phyloP scores from a whole-genome alignment of 2,797 vertebrate species.

The Syncerus caffer region DNA sequence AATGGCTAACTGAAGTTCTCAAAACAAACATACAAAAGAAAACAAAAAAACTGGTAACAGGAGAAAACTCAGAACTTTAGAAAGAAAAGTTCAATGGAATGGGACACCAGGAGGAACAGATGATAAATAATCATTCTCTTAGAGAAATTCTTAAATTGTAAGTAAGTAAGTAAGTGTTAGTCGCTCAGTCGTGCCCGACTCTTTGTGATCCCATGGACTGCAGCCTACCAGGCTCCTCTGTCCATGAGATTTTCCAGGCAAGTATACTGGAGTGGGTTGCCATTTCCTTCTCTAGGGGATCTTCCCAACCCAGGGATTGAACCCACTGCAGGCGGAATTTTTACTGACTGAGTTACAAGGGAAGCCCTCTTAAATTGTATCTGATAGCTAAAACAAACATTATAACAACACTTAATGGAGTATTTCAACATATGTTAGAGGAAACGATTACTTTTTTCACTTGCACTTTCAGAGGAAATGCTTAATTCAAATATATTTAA shows the following conservation, averaged over 20 bases:
- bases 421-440: background rate
- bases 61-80: background rate
- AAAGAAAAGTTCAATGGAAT: background rate
- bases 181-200: rapidly evolving
- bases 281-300: background rate
- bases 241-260: background rate
- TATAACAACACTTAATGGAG: background rate
- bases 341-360: background rate
- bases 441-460: background rate
- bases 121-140: background rate
- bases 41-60: background rate
- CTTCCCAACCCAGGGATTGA: background rate
- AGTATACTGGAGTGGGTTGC: background rate
- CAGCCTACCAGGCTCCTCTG: background rate
- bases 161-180: background rate
- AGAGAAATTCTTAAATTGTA: background rate
- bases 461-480: background rate
- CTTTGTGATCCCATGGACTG: background rate
- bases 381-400: background rate
- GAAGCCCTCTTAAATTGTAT: background rate
- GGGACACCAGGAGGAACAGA: background rate
- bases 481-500: background rate
- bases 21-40: background rate
- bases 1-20: background rate
- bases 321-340: background rate